phyloP scores from a whole-genome alignment of 2,113 vertebrate genomes.

The Struthio camelus region DNA sequence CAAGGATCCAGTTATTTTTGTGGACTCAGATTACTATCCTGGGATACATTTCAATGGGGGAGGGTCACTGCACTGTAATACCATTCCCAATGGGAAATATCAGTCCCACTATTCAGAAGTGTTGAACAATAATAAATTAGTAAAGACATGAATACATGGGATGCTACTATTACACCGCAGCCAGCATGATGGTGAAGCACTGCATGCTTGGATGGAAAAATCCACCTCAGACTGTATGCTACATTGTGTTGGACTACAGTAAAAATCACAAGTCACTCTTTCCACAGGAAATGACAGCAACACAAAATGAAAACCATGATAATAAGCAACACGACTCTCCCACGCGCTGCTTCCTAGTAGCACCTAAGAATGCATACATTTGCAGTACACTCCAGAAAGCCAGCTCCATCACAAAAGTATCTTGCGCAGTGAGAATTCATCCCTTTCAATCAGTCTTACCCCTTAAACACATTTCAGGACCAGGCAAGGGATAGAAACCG shows the following conservation, averaged over 20 bases:
- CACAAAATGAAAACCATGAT: conserved; percentile 27
- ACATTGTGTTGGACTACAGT: neutral
- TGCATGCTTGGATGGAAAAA: neutral
- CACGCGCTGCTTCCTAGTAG: conserved; percentile 36
- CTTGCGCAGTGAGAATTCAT: neutral
- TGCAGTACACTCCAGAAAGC: neutral
- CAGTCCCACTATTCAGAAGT: neutral
- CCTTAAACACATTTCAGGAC: neutral
- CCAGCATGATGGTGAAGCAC: rapidly evolving
- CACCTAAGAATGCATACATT: neutral
- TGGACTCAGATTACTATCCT: neutral
- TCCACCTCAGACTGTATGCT: neutral
- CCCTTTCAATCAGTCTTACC: neutral
- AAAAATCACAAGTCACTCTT: conserved; percentile 46
- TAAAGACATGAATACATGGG: neutral
- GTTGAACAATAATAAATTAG: neutral
- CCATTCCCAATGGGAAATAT: neutral
- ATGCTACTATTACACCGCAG: neutral
- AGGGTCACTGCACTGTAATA: neutral
- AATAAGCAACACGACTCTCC: conserved; percentile 18
- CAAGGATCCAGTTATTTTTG: neutral
- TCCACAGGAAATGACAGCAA: conserved; percentile 68
- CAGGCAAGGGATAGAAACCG: neutral
- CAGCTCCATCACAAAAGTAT: neutral
- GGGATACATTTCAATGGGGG: neutral